Evolutionary conservation across 2,888 invertebrate species (phyloP).

Genomic region (Erebia aethiops): DNA sequence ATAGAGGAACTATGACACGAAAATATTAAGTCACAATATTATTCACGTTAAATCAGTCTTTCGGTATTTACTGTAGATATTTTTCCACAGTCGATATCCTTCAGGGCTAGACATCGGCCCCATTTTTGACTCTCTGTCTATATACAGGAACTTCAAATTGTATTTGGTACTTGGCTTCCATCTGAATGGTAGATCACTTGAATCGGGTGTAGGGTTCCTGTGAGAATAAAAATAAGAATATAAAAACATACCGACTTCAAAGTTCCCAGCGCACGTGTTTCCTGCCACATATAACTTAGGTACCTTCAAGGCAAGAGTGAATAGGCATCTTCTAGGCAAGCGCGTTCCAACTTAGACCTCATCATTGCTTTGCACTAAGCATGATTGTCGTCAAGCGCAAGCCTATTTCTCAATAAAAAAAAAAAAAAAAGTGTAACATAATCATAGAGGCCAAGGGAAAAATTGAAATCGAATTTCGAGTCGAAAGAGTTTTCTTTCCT

Average conservation of each 20-base stretch:
- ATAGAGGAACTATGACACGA: not conserved
- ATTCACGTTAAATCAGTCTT: constrained; percentile 29
- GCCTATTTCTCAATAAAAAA: too few relatives aligned
- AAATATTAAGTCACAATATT: not conserved
- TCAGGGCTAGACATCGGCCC: constrained; percentile 53
- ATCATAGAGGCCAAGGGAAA: too few relatives aligned
- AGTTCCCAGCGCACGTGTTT: too few relatives aligned
- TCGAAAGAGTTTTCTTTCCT: too few relatives aligned
- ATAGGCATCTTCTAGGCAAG: too few relatives aligned
- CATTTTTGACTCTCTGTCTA: constrained; percentile 54
- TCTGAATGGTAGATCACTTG: constrained; percentile 47
- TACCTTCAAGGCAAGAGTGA: too few relatives aligned
- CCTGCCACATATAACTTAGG: too few relatives aligned
- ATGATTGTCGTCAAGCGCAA: too few relatives aligned
- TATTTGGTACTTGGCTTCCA: constrained; percentile 56
- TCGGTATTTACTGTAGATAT: constrained; percentile 49
- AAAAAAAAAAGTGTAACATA: too few relatives aligned
- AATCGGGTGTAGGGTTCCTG: constrained; percentile 60
- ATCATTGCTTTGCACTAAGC: too few relatives aligned
- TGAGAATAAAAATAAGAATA: constrained; percentile 30
- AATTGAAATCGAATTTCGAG: too few relatives aligned
- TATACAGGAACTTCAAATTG: constrained; percentile 54
- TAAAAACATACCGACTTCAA: not conserved
- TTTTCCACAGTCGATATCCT: constrained; percentile 57
- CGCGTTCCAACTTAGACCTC: too few relatives aligned